Base-by-base conservation (phyloP, 2,113 vertebrate species). In the Varanus salvator region DNA sequence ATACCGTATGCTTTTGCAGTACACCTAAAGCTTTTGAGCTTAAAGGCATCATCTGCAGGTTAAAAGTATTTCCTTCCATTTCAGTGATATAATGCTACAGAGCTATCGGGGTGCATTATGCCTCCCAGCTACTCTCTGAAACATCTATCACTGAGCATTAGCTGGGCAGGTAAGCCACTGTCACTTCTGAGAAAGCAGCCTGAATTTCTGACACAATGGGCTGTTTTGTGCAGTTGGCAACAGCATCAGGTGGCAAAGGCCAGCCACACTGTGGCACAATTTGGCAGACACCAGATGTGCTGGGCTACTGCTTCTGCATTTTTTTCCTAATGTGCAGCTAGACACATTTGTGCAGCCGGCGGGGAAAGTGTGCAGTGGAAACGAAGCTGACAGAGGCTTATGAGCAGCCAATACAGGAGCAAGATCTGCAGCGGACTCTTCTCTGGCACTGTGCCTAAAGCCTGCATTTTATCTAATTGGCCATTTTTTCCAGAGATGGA, bases 201-300 rank as follows among this genome's bases (percentile, higher is more conserved):
- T 89, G 86, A 5, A 11, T 90, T 91, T 77, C 25, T 60, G 66
- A 64, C 7, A 88, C 93, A 93, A 84, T 8, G 7, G 38, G 57
- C 38, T 66, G 66, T 48, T 88, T 50, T 66, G 60, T 64, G 52
- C 50, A 21, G 2, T 48, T 89, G 69, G 50, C 71, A 89, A 66
- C 31, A 75, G 57, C 71, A 76, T 75, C 29, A 89, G 29, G 34
- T 60, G 54, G 66, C 54, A 83, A 82, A 75, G 50, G 31, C 4
- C 27, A 74, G 21, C 17, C 25, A 38, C 21, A 9, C 25, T 72
- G 48, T 57, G 69, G 50, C n/a, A 8, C 6, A 60, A 11, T 38
- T 57, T 17, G 34, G 27, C 3, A 64, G 52, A 64, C 23, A 50
- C 17, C 71, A 38, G 19, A 50, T 6, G 38, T 54, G 29, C 1